Percentiles rank a stretch among this genome's conserved stretches.
phyloP scores from a whole-genome alignment of 2,113 vertebrate genomes.

The Physeter macrocephalus region DNA sequence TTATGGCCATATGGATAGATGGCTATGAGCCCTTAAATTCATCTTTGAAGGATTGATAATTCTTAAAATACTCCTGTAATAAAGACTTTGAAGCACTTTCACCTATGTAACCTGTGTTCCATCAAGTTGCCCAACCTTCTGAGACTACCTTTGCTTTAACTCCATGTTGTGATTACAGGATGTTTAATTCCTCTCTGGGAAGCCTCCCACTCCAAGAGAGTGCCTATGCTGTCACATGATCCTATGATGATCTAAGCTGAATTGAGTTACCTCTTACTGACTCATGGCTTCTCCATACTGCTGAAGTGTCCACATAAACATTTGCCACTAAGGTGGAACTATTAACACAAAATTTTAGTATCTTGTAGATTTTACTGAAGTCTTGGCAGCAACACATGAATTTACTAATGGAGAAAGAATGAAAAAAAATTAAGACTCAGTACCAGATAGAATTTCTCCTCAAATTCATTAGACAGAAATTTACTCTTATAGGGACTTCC shows the following conservation, averaged over 20 bases:
- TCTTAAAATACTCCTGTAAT: neutral
- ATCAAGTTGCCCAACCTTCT: neutral
- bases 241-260: neutral
- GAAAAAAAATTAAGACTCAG: neutral
- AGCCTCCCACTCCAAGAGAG: neutral
- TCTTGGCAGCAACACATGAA: neutral
- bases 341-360: neutral
- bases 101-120: neutral
- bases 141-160: neutral
- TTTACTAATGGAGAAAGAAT: neutral
- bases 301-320: neutral
- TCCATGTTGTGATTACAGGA: neutral
- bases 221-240: rapidly evolving
- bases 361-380: neutral
- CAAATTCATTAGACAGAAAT: neutral
- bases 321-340: neutral
- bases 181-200: neutral
- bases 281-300: neutral
- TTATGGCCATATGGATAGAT: rapidly evolving
- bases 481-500: neutral
- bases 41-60: neutral
- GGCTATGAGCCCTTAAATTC: neutral
- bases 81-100: neutral
- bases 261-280: neutral
- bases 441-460: neutral